Conservation (phyloP, 2,113 vertebrate species). For the Nipponia nippon region DNA sequence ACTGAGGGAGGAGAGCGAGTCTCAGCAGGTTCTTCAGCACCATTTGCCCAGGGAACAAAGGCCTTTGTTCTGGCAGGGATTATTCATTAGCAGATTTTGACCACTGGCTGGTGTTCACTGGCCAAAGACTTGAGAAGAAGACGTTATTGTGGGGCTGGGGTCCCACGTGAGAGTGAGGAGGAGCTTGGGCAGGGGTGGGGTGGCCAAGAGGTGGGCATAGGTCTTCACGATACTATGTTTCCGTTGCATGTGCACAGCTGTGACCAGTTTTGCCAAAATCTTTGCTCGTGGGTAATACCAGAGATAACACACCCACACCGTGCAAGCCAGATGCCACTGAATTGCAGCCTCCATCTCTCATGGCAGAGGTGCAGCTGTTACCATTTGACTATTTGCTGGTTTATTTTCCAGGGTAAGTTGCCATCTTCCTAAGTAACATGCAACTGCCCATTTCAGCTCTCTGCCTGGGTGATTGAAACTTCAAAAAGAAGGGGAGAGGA, state of each 20-base stretch:
- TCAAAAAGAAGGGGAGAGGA: background rate
- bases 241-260: accelerated
- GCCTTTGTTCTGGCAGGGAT: background rate
- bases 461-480: background rate
- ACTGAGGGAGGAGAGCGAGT: background rate
- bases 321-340: background rate
- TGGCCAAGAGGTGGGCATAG: background rate
- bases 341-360: background rate
- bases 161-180: accelerated
- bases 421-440: background rate
- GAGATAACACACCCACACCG: background rate
- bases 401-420: background rate
- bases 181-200: background rate
- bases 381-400: background rate
- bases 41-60: background rate
- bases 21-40: background rate
- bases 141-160: background rate
- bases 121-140: background rate
- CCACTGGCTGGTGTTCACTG: background rate
- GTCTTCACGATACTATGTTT: background rate
- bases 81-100: background rate
- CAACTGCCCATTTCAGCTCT: background rate
- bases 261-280: background rate
- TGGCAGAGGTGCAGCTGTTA: background rate
- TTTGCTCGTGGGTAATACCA: background rate